Percentiles rank a stretch among this genome's conserved stretches.
Evolutionary conservation across 2,888 invertebrate genomes (phyloP).

Genomic region (Norana najaformis): DNA sequence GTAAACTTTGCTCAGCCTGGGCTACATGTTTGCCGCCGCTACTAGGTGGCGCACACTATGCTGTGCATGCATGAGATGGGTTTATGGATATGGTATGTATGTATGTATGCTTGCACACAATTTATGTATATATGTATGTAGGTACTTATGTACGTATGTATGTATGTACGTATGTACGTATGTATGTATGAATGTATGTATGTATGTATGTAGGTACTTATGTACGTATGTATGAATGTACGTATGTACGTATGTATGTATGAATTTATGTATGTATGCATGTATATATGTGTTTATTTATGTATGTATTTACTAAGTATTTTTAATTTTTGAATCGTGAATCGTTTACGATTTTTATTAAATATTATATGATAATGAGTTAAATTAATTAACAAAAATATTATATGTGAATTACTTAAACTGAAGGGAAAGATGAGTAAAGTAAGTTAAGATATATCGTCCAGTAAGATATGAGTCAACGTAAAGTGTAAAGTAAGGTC

Average conservation of each 20-base stretch:
- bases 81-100: neutral
- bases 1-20: conserved; percentile 1
- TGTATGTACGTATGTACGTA: neutral
- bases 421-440: no score
- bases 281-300: neutral
- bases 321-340: no score
- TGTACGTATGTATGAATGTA: no score
- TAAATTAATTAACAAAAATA: no score
- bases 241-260: no score
- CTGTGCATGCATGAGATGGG: neutral
- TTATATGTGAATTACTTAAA: no score
- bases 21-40: conserved; percentile 6
- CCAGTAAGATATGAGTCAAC: no score
- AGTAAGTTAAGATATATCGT: no score
- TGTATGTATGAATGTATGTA: neutral
- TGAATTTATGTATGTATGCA: no score
- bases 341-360: no score
- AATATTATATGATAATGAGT: no score
- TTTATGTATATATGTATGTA: neutral
- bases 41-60: neutral
- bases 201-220: neutral
- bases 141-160: neutral
- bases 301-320: neutral
- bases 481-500: no score
- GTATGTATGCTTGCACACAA: neutral